phyloP scores from a whole-genome alignment of 2,797 vertebrate species.

The Acipenser transmontanus region DNA sequence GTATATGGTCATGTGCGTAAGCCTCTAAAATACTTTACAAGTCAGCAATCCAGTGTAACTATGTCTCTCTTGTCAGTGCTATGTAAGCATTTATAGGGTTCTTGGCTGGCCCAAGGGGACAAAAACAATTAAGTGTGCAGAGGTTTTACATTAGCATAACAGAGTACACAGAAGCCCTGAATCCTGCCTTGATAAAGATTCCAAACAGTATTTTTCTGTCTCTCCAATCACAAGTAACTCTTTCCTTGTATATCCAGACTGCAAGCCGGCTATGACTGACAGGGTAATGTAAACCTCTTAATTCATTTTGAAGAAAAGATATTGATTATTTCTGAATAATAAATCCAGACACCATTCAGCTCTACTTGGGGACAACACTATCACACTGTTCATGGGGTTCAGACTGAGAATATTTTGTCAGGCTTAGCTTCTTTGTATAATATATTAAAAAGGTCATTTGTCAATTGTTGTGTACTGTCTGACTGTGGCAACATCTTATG shows the following conservation, averaged over 20 bases:
- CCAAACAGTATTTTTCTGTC: not conserved
- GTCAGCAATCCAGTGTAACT: not conserved
- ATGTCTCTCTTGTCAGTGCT: constrained; percentile 3
- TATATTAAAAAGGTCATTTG: not conserved
- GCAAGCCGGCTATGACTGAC: not conserved
- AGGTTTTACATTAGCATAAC: constrained; percentile 7
- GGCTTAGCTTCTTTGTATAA: not conserved
- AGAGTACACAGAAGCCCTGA: not conserved
- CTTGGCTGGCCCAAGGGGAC: constrained; percentile 3
- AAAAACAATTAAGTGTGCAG: constrained; percentile 7
- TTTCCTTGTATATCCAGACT: not conserved
- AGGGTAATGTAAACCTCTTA: not conserved
- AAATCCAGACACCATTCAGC: not conserved
- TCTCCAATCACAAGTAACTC: not conserved
- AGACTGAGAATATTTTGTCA: not conserved
- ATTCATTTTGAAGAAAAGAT: not conserved
- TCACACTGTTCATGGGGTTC: not conserved
- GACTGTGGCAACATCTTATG: not conserved
- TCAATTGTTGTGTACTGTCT: not conserved
- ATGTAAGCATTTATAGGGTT: constrained; percentile 2
- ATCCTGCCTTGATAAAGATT: not conserved
- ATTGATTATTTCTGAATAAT: not conserved
- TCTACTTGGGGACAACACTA: not conserved
- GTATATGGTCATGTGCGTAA: no score
- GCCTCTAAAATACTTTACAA: not conserved